Evolutionary conservation across 2,888 invertebrate species (phyloP), one percentile per base, ranked within the genome.

Genomic region (Caenorhabditis virilis): DNA sequence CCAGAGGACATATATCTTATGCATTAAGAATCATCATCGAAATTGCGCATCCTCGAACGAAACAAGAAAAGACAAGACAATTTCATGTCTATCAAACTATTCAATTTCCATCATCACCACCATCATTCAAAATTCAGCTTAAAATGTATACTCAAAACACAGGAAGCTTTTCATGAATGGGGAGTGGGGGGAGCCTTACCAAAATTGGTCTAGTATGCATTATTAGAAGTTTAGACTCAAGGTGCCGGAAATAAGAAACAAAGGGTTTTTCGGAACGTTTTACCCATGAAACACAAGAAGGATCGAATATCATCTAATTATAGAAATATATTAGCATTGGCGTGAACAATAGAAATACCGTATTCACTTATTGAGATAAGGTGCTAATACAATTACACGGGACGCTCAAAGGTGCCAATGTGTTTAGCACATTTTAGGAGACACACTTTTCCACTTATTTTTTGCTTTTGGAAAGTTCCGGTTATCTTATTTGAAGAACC

Each of bases 11-110:
- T n/a, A 61, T 61, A 22, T 22, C 4, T 43, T 54, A 63, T 63
- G 63, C 63, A 63, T 63, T 63, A 63, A 53, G 57, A 63, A 63
- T 63, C 63, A 63, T 63, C 63, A 61, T 53, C 59, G 47, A 59
- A 59, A 59, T 58, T 59, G 59, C 53, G 59, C 59, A 48, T 52
- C 45, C 41, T 49, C 43, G 27, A 47, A 16, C 16, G 33, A 30
- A 30, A n/a, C n/a, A n/a, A n/a, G n/a, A n/a, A n/a, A n/a, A n/a
- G n/a, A n/a, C n/a, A n/a, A n/a, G n/a, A n/a, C n/a, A n/a, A n/a
- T n/a, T n/a, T n/a, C n/a, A n/a, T n/a, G n/a, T n/a, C n/a, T n/a
- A n/a, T n/a, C n/a, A n/a, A n/a, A n/a, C n/a, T n/a, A n/a, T n/a
- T n/a, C n/a, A n/a, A n/a, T n/a, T n/a, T n/a, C n/a, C n/a, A n/a